Evolutionary conservation across 2,797 vertebrate genomes (phyloP).

Genomic region (Pelochelys cantorii): DNA sequence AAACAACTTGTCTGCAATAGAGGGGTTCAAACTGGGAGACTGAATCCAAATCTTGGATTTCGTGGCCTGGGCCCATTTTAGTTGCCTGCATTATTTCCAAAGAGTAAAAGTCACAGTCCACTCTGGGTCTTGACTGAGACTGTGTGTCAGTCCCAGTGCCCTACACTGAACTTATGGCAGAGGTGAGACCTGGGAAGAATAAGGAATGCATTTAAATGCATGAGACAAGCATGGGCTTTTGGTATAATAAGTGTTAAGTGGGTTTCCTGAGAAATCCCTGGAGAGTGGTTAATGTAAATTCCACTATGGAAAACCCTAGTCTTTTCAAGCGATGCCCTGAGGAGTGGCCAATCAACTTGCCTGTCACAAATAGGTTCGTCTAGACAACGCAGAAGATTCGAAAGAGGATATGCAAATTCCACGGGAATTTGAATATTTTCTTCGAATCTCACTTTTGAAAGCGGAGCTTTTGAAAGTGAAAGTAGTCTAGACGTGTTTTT

Average conservation of each 20-base stretch:
- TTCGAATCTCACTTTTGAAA: no score
- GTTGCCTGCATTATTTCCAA: background rate
- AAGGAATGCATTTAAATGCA: background rate
- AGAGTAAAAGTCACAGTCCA: background rate
- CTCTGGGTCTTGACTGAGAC: background rate
- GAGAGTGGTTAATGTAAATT: background rate
- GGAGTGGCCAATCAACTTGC: background rate
- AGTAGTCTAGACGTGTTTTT: no score
- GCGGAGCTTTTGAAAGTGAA: no score
- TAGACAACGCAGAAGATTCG: no score
- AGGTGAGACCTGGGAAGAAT: background rate
- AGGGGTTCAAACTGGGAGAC: background rate
- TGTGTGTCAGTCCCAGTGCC: background rate
- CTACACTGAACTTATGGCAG: background rate
- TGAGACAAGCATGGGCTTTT: background rate
- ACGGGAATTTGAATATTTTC: no score
- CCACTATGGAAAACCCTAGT: background rate
- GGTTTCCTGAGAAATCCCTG: background rate
- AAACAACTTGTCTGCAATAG: background rate
- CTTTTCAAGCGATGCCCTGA: background rate
- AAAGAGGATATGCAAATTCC: no score
- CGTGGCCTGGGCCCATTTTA: background rate
- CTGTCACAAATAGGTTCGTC: no score
- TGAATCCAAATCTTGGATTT: background rate
- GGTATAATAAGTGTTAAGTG: background rate